These are phyloP conservation scores for Eidolon dupreanum DNA, from an alignment of 2,797 vertebrate genomes.

Conservation along the genomic window DNA sequence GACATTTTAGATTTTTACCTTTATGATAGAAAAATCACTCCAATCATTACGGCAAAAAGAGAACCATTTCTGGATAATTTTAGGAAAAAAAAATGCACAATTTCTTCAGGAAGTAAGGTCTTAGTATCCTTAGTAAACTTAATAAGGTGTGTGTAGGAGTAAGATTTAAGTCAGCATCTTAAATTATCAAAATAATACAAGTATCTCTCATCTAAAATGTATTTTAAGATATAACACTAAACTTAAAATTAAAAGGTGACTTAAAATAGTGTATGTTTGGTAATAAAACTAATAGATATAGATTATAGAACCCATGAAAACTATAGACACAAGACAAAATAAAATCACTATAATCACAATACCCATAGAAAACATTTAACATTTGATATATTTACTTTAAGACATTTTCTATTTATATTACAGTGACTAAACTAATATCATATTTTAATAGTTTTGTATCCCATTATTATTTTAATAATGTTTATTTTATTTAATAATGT, in stretches of 20 bases:
- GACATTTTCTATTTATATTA: neutral
- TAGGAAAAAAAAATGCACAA: neutral
- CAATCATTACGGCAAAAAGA: neutral
- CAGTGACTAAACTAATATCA: neutral
- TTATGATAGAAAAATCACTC: neutral
- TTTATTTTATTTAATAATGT: neutral
- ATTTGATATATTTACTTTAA: constrained; percentile 12
- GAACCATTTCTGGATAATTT: neutral
- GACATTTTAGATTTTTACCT: neutral
- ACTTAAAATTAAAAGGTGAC: constrained; percentile 2
- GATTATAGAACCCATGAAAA: neutral
- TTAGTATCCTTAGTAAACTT: neutral
- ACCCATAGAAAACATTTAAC: neutral
- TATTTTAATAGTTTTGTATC: neutral
- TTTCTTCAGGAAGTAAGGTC: neutral
- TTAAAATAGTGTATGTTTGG: neutral
- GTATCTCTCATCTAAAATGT: neutral
- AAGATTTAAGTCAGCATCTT: neutral
- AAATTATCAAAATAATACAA: neutral
- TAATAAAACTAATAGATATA: neutral
- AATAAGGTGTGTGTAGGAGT: neutral
- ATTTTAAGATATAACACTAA: neutral
- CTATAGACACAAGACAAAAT: neutral
- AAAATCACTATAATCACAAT: neutral
- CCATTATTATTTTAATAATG: neutral